phyloP scores from a whole-genome alignment of 2,113 vertebrate species.

The Laticauda colubrina region DNA sequence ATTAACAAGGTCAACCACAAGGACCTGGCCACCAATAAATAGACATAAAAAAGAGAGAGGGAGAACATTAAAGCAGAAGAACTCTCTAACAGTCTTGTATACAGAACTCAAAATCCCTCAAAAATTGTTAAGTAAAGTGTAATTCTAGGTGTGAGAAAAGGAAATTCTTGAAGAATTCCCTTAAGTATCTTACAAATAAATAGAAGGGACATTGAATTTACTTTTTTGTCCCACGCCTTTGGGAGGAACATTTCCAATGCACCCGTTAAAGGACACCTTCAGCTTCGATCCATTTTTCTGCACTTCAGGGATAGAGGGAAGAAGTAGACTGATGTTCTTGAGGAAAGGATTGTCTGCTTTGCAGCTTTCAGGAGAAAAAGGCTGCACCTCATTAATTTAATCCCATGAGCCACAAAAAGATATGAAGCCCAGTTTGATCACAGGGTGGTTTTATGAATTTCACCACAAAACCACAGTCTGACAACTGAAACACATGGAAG shows the following conservation, averaged over 20 bases:
- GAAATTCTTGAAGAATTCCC: not conserved
- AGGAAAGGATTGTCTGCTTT: not conserved
- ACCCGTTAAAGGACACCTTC: not conserved
- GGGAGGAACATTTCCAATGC: not conserved
- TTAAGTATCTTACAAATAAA: not conserved
- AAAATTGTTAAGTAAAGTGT: not conserved
- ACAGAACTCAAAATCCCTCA: not conserved
- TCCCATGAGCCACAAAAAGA: constrained; percentile 9
- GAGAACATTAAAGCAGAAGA: not conserved
- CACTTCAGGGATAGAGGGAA: constrained; percentile 4
- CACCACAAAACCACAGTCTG: constrained; percentile 28
- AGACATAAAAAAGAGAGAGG: not conserved
- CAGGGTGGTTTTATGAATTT: not conserved
- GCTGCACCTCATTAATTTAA: not conserved
- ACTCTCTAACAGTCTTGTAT: not conserved
- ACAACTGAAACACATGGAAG: constrained; percentile 4
- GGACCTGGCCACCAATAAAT: constrained; percentile 73
- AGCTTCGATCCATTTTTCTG: not conserved
- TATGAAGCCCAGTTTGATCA: not conserved
- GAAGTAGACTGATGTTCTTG: not conserved
- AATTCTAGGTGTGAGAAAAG: not conserved
- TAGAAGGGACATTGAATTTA: not conserved
- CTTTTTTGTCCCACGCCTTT: not conserved
- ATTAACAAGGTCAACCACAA: constrained; percentile 92
- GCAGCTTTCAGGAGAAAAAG: not conserved